Evolutionary conservation across 2,888 invertebrate genomes (phyloP).

Genomic region (Stenurella melanura): DNA sequence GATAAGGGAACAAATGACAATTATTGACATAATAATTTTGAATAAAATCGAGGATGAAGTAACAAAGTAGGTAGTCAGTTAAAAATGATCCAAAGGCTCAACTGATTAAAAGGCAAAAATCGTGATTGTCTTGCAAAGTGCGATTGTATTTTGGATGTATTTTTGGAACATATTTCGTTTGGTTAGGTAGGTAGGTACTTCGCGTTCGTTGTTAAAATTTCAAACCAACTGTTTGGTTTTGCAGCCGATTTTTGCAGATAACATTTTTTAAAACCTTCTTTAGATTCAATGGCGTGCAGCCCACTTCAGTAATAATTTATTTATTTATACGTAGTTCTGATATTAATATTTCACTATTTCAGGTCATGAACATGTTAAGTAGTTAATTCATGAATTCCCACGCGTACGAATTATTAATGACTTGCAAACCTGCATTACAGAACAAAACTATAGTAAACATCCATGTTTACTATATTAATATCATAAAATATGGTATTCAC

Average conservation of each 20-base stretch:
- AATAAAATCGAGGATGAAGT: too few relatives aligned
- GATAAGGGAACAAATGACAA: too few relatives aligned
- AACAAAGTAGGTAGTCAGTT: too few relatives aligned
- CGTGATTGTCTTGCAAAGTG: too few relatives aligned
- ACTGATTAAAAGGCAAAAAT: too few relatives aligned
- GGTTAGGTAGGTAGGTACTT: too few relatives aligned
- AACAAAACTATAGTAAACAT: slow-evolving; percentile 13
- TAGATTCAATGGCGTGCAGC: not conserved
- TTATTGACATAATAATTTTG: too few relatives aligned
- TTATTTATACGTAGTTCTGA: slow-evolving; percentile 11
- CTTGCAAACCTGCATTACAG: not conserved
- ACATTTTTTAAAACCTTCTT: not conserved
- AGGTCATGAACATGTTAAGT: slow-evolving; percentile 28
- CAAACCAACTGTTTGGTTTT: not conserved
- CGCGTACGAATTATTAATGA: slow-evolving; percentile 21
- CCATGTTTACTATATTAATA: slow-evolving; percentile 19
- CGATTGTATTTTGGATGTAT: too few relatives aligned
- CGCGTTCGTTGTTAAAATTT: not conserved
- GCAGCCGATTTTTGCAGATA: not conserved
- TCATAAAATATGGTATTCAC: slow-evolving; percentile 12
- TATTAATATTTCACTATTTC: slow-evolving; percentile 16
- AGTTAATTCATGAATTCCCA: slow-evolving; percentile 33
- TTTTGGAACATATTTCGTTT: too few relatives aligned
- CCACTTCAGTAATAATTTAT: not conserved
- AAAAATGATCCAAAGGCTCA: too few relatives aligned